Conservation (phyloP, 2,113 vertebrate species). For the Entomyzon cyanotis region DNA sequence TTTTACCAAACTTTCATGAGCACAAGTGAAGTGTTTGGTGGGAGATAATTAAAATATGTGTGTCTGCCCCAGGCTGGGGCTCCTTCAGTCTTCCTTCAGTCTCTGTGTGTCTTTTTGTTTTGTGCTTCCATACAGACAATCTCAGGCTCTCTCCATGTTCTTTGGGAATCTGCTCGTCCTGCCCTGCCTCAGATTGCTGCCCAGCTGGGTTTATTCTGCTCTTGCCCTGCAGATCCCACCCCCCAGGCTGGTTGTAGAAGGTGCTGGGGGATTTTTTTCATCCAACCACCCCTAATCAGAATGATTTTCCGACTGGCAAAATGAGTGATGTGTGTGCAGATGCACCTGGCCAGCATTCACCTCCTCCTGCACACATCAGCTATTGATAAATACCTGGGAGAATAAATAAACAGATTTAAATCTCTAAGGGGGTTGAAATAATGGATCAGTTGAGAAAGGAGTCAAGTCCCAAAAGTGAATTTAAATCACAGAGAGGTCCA, state of each 20-base stretch:
- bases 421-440: neutral
- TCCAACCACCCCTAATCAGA: rapidly evolving
- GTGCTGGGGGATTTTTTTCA: neutral
- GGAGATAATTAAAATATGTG: neutral
- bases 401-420: neutral
- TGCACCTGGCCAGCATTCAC: rapidly evolving
- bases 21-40: neutral
- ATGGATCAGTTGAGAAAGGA: neutral
- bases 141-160: neutral
- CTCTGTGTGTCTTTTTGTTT: neutral
- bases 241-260: neutral
- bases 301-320: neutral
- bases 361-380: neutral
- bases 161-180: neutral
- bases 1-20: neutral
- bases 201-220: neutral
- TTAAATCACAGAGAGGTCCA: neutral
- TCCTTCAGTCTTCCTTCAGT: neutral
- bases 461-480: neutral
- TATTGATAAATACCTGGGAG: neutral
- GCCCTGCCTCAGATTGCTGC: neutral
- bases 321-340: neutral
- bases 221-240: neutral
- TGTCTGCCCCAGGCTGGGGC: neutral
- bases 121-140: neutral